phyloP scores from a whole-genome alignment of 2,888 invertebrate genomes.

The Encarsia formosa region DNA sequence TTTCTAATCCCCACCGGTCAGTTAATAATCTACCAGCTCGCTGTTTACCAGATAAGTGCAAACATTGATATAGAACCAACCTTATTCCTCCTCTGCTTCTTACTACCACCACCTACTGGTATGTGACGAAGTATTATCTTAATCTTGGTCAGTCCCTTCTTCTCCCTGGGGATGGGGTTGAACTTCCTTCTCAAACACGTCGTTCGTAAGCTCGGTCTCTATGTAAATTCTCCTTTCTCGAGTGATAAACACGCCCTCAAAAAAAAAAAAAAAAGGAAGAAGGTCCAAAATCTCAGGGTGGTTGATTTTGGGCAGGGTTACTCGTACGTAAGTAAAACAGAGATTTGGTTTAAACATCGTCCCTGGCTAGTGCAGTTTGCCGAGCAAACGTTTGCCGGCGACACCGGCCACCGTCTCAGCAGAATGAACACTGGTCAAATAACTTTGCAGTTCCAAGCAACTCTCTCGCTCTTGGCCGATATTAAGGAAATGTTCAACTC shows the following conservation, averaged over 20 bases:
- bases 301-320: background rate
- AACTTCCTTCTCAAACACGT: constrained; percentile 24
- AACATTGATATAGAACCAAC: constrained; percentile 46
- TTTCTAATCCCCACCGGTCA: constrained; percentile 48
- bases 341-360: background rate
- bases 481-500: no score
- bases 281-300: no score
- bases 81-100: constrained; percentile 7
- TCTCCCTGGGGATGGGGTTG: constrained; percentile 13
- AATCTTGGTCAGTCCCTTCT: constrained; percentile 40
- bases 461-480: background rate
- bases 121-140: constrained; percentile 48
- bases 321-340: constrained; percentile 9
- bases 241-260: background rate
- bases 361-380: constrained; percentile 40
- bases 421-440: constrained; percentile 45
- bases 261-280: background rate
- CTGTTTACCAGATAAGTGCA: constrained; percentile 50
- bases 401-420: constrained; percentile 49
- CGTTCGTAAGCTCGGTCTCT: constrained; percentile 17
- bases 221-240: constrained; percentile 17
- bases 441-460: constrained; percentile 36
- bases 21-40: constrained; percentile 45
- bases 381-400: constrained; percentile 52
- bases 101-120: constrained; percentile 24